A percentile compares a stretch with the other conserved stretches of the same genome.
These are phyloP conservation scores for Zoanthus sociatus DNA, from an alignment of 92 coral and sea anemone species.

Conservation along the genomic window DNA sequence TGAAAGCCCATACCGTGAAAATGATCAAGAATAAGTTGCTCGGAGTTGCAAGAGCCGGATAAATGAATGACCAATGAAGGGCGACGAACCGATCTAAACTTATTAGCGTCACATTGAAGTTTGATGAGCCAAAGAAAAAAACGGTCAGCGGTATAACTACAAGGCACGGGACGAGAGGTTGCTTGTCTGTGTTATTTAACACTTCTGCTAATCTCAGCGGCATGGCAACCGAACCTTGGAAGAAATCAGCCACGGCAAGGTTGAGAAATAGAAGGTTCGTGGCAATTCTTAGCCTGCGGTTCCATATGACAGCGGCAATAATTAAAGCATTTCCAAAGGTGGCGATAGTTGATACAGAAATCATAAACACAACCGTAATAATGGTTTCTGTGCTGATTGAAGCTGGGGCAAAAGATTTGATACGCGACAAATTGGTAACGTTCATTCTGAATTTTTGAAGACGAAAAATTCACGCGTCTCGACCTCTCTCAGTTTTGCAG, in stretches of 20 bases:
- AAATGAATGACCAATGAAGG: slow-evolving; percentile 80
- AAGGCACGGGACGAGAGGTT: slow-evolving; percentile 82
- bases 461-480: too few species aligned
- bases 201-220: slow-evolving; percentile 88
- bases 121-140: slow-evolving; percentile 90
- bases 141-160: slow-evolving; percentile 89
- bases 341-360: slow-evolving; percentile 69
- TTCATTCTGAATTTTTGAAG: background rate
- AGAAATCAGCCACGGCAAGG: slow-evolving; percentile 92
- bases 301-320: slow-evolving; percentile 84
- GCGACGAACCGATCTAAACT: slow-evolving; percentile 91
- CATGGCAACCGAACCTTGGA: slow-evolving; percentile 89
- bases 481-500: background rate
- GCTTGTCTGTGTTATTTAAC: slow-evolving; percentile 75
- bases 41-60: slow-evolving; percentile 71
- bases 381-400: slow-evolving; percentile 53
- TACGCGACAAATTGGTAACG: background rate
- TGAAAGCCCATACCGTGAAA: slow-evolving; percentile 67
- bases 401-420: background rate
- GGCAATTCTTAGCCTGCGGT: slow-evolving; percentile 81
- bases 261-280: slow-evolving; percentile 89
- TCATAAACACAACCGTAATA: slow-evolving; percentile 71
- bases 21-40: slow-evolving; percentile 51
- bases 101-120: slow-evolving; percentile 82
- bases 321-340: slow-evolving; percentile 78